These are phyloP conservation scores for Axea sp. DNA, from an alignment of 2,888 invertebrate species.

Conservation along the genomic window DNA sequence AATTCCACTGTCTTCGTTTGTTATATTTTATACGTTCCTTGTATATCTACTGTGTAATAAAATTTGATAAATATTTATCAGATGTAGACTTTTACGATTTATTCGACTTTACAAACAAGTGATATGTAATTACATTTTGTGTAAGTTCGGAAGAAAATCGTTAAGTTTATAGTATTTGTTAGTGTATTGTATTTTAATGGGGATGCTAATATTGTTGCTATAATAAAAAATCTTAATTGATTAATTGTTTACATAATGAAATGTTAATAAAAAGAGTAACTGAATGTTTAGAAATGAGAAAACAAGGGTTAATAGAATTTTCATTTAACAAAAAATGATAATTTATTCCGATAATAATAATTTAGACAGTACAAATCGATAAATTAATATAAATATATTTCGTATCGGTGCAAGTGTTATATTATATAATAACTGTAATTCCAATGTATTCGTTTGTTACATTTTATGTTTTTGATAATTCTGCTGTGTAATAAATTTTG, in stretches of 20 bases:
- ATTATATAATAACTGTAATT: neutral
- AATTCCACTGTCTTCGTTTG: neutral
- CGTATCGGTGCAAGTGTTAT: constrained; percentile 2
- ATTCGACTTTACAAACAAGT: neutral
- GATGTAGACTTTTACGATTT: constrained; percentile 14
- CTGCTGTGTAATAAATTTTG: neutral
- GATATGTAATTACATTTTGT: constrained; percentile 5
- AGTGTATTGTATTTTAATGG: too few relatives aligned
- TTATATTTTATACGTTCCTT: too few relatives aligned
- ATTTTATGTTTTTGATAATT: too few relatives aligned
- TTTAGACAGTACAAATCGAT: constrained; percentile 35
- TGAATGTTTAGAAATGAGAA: too few relatives aligned
- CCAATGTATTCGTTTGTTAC: neutral
- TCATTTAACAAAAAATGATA: constrained; percentile 32
- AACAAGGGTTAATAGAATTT: neutral
- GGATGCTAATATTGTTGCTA: too few relatives aligned
- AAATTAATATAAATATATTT: constrained; percentile 31
- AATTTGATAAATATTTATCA: constrained; percentile 24
- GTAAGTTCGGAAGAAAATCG: neutral
- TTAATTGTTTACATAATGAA: too few relatives aligned
- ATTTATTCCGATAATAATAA: constrained; percentile 44
- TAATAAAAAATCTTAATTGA: too few relatives aligned
- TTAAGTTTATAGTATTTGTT: too few relatives aligned
- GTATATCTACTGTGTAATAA: neutral
- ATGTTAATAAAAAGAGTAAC: too few relatives aligned